These are phyloP conservation scores for Gnathonemus echidnorhynchus DNA, from an alignment of 2,113 vertebrate genomes.

Conservation along the genomic window DNA sequence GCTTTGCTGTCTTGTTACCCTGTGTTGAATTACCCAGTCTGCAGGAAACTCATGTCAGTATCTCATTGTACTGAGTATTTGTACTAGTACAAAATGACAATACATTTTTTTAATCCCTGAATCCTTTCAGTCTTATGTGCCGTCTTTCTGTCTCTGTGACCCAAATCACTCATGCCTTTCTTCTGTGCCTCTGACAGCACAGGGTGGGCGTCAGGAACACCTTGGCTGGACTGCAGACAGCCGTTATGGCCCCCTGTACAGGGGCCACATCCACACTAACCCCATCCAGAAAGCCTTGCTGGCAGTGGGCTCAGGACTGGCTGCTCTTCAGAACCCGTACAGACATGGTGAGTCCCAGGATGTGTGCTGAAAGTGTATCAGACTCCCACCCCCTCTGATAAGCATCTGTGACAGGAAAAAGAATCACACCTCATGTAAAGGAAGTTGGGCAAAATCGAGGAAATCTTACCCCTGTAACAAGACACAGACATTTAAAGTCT, in stretches of 20 bases:
- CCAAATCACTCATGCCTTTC: neutral
- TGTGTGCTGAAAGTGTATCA: neutral
- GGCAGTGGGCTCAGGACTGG: slow-evolving; percentile 74
- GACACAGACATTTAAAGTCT: neutral
- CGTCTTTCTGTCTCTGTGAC: neutral
- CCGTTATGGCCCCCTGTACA: slow-evolving; percentile 60
- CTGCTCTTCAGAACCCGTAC: slow-evolving; percentile 79
- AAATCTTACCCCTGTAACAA: neutral
- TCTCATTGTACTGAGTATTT: neutral
- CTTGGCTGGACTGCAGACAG: slow-evolving; percentile 10
- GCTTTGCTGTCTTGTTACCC: neutral
- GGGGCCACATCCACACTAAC: slow-evolving; percentile 76
- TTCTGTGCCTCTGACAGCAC: slow-evolving; percentile 18
- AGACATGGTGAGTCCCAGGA: slow-evolving; percentile 77
- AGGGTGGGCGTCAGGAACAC: slow-evolving; percentile 29
- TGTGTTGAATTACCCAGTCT: neutral
- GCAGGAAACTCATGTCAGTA: neutral
- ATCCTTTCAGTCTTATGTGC: neutral
- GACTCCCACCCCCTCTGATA: neutral
- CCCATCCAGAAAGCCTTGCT: slow-evolving; percentile 76
- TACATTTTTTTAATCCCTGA: neutral
- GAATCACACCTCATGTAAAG: neutral
- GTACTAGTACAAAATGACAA: neutral
- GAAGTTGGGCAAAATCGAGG: neutral
- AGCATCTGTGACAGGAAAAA: neutral